Evolutionary conservation across 2,888 invertebrate genomes (phyloP), one percentile per base, ranked within the genome.

Genomic region (Chloroclystis v-ata): DNA sequence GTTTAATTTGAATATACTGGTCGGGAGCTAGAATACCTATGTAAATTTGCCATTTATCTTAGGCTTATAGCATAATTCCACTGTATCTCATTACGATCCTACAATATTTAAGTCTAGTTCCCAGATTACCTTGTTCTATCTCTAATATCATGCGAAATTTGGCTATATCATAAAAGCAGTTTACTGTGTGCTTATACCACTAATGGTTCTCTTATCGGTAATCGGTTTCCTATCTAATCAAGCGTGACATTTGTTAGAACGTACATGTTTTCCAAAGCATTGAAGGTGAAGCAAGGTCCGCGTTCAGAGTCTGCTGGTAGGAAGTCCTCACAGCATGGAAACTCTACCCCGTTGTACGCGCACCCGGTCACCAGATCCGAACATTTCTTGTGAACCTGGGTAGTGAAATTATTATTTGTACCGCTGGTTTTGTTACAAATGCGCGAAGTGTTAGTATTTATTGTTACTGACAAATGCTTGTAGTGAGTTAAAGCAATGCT

Each of bases 241-340:
- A 33, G 24, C 14, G 40, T 41, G 32, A 4, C 24, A 43, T 20
- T 39, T 40, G 42, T 45, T 24, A 43, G 44, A 53, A 52, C 59
- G 16, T 71, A 89, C 89, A 68, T 73, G 57, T 75, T 76, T 58
- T 90, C 90, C 45, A 84, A 66, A 7, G 88, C 87, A 67, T 91
- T 90, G 53, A 90, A 82, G n/a, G 82, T 78, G 59, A 75, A 90
- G 56, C 90, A 90, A 30, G 73, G 63, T 11, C 90, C 90, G 49
- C 82, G 65, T 57, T 90, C 89, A 0, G 89, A 89, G 43, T 89
- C 83, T 0, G 89, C 75, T 1, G 53, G 48, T 6, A 64, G 67
- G 58, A 90, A 91, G 48, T 78, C 74, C 24, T 78, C 56, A 54
- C 90, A 90, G 63, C 90, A 91, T 57, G 89, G 67, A 47, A 90